phyloP scores from a whole-genome alignment of 2,113 vertebrate genomes.

The Camarhynchus parvulus region DNA sequence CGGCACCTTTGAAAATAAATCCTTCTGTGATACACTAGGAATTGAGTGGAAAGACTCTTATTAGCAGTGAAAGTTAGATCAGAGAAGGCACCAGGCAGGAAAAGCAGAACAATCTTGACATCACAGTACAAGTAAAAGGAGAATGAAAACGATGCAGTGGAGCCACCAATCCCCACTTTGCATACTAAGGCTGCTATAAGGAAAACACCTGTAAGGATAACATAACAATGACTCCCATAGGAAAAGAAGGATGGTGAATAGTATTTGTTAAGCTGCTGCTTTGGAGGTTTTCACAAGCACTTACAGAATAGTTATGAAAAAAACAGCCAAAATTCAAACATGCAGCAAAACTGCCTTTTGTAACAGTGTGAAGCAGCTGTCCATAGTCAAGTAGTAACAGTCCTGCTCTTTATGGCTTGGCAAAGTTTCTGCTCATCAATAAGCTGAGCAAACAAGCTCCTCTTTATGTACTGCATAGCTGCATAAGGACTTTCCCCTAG shows the following conservation, averaged over 20 bases:
- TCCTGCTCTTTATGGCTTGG: slow-evolving; percentile 33
- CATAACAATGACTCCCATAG: neutral
- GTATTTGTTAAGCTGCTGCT: neutral
- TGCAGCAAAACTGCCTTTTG: neutral
- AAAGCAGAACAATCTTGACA: neutral
- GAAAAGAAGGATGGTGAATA: neutral
- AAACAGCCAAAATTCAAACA: neutral
- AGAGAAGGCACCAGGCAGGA: neutral
- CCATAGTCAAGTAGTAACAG: slow-evolving; percentile 32
- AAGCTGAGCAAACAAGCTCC: slow-evolving; percentile 23
- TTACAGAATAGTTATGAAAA: neutral
- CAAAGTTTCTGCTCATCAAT: slow-evolving; percentile 4
- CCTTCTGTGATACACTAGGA: neutral
- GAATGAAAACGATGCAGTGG: neutral
- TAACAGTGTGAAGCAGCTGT: slow-evolving; percentile 48
- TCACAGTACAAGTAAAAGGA: neutral
- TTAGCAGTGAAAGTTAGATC: neutral
- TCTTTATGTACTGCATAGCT: slow-evolving; percentile 22
- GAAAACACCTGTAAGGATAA: slow-evolving; percentile 37
- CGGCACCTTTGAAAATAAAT: slow-evolving; percentile 7
- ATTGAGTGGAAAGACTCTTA: neutral
- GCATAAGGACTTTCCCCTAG: neutral
- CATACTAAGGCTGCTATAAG: neutral
- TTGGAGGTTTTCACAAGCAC: neutral
- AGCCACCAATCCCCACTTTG: neutral